phyloP scores from a whole-genome alignment of 2,888 invertebrate species.

The Callimorpha dominula region DNA sequence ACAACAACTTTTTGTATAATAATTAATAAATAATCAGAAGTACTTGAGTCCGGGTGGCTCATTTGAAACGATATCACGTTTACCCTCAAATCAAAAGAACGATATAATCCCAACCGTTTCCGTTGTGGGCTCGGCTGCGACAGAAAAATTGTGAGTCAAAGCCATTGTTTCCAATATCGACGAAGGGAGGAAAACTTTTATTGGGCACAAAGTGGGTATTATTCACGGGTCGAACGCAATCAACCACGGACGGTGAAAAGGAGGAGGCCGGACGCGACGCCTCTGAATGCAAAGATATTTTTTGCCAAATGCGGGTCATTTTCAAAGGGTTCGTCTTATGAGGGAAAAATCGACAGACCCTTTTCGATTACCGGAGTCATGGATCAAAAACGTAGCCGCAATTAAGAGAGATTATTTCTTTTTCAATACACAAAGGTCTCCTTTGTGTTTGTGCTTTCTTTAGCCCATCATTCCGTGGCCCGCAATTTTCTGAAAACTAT shows the following conservation, averaged over 20 bases:
- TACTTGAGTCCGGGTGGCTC: constrained; percentile 57
- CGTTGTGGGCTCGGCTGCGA: constrained; percentile 60
- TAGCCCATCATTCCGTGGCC: constrained; percentile 46
- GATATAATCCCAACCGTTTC: constrained; percentile 77
- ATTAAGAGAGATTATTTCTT: constrained; percentile 76
- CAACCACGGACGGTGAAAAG: constrained; percentile 70
- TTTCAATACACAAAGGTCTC: constrained; percentile 57
- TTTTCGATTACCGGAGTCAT: constrained; percentile 79
- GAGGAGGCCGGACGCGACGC: constrained; percentile 76
- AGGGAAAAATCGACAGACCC: constrained; percentile 75
- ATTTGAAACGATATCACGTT: constrained; percentile 79
- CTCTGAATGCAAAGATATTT: constrained; percentile 85
- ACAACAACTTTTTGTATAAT: constrained; percentile 32
- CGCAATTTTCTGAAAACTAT: constrained; percentile 50
- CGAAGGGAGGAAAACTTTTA: constrained; percentile 81
- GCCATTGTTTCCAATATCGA: constrained; percentile 84
- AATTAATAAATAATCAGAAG: constrained; percentile 57
- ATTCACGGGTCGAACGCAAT: constrained; percentile 81
- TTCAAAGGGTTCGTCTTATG: constrained; percentile 81
- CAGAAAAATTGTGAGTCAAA: constrained; percentile 82
- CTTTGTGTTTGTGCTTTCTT: constrained; percentile 59
- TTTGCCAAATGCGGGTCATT: constrained; percentile 80
- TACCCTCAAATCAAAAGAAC: constrained; percentile 81
- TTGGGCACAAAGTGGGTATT: constrained; percentile 85
- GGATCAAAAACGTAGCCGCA: constrained; percentile 75